These are phyloP conservation scores for Chrysopa pallens DNA, from an alignment of 1,140 invertebrate species.

Conservation along the genomic window DNA sequence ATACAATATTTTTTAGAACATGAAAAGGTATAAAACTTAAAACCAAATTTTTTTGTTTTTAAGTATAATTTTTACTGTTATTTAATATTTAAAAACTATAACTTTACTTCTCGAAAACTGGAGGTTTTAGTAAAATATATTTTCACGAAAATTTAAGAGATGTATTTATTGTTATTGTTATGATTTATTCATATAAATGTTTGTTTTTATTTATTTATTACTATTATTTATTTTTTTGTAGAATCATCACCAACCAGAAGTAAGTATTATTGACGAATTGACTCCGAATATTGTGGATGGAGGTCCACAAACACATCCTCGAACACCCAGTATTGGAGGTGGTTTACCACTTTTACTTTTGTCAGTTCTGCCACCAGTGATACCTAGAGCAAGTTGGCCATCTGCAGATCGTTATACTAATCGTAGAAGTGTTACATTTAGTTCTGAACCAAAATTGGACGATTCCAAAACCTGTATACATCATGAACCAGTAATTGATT, in stretches of 20 bases:
- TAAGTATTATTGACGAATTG: not conserved
- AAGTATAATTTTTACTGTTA: no score
- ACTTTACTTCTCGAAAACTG: no score
- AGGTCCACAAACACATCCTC: conserved; percentile 12
- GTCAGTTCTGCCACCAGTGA: conserved; percentile 51
- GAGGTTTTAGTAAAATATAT: no score
- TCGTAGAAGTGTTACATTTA: conserved; percentile 33
- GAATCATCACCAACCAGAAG: not conserved
- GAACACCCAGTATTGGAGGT: conserved; percentile 46
- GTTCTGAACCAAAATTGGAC: conserved; percentile 48
- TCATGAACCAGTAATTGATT: conserved; percentile 25
- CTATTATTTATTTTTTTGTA: no score
- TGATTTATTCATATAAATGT: no score
- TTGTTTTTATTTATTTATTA: no score
- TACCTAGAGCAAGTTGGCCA: conserved; percentile 56
- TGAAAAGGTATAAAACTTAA: no score
- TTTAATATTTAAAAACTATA: no score
- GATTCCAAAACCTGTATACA: conserved; percentile 23
- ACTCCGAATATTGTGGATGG: not conserved
- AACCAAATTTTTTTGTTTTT: no score
- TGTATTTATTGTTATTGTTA: no score
- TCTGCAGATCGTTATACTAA: conserved; percentile 32
- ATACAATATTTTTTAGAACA: no score
- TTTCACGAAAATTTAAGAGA: no score
- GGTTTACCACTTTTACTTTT: conserved; percentile 47